Conservation (phyloP, 2,888 invertebrate species). For the Orthonevra nobilis region DNA sequence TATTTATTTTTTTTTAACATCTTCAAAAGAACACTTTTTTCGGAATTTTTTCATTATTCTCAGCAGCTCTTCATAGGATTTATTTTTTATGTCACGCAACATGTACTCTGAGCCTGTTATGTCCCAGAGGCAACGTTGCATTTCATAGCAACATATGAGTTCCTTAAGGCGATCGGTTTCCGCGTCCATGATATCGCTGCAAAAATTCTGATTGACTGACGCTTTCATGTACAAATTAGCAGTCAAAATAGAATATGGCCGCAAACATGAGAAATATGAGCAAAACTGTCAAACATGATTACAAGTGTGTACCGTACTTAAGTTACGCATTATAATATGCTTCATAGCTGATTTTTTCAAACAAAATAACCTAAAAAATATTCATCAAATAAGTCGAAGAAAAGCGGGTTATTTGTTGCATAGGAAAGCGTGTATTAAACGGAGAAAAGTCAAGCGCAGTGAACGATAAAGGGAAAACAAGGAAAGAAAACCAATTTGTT, state of each 20-base stretch:
- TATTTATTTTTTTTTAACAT: neutral
- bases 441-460: too few relatives aligned
- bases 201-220: neutral
- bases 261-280: slow-evolving; percentile 18
- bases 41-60: neutral
- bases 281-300: too few relatives aligned
- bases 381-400: too few relatives aligned
- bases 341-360: too few relatives aligned
- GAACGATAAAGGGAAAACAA: too few relatives aligned
- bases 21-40: neutral
- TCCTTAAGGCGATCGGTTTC: slow-evolving; percentile 2
- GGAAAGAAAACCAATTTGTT: too few relatives aligned
- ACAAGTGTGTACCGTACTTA: too few relatives aligned
- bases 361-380: too few relatives aligned
- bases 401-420: too few relatives aligned
- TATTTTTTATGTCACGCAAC: slow-evolving; percentile 9
- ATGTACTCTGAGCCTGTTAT: slow-evolving; percentile 10
- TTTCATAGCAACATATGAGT: slow-evolving; percentile 19
- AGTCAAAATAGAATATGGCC: too few relatives aligned
- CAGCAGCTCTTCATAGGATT: neutral
- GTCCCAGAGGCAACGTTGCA: slow-evolving; percentile 14
- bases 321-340: too few relatives aligned
- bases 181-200: neutral
- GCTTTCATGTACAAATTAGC: neutral
- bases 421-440: too few relatives aligned